Conservation (phyloP, 2,888 invertebrate species). For the Leptogaster cylindrica region DNA sequence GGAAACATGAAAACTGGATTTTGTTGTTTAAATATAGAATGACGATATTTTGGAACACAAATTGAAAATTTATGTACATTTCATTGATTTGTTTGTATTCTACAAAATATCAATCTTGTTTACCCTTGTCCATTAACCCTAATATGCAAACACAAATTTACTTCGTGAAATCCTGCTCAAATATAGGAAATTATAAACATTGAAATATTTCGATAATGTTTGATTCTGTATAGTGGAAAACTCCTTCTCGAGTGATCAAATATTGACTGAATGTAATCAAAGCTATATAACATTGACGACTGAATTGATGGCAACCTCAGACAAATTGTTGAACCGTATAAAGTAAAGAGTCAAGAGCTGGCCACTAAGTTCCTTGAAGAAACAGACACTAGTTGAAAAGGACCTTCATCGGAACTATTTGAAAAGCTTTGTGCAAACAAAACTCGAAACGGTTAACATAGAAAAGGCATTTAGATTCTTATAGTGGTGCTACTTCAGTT, state of each 20-base stretch:
- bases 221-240: constrained; percentile 1
- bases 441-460: constrained; percentile 23
- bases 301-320: background rate
- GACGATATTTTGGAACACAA: no score
- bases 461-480: constrained; percentile 34
- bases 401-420: constrained; percentile 13
- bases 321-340: constrained; percentile 3
- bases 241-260: constrained; percentile 4
- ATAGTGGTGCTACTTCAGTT: constrained; percentile 4
- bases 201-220: background rate
- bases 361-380: background rate
- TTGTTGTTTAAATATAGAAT: no score
- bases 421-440: constrained; percentile 34
- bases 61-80: no score
- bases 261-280: constrained; percentile 18
- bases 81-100: no score
- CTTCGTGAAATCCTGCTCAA: background rate
- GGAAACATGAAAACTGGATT: no score
- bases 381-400: constrained; percentile 8
- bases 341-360: background rate
- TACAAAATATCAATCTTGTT: no score
- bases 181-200: background rate
- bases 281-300: background rate
- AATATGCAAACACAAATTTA: background rate
- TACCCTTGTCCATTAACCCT: background rate